These are phyloP conservation scores for Monopterus albus DNA, from an alignment of 2,113 vertebrate species.

Conservation along the genomic window DNA sequence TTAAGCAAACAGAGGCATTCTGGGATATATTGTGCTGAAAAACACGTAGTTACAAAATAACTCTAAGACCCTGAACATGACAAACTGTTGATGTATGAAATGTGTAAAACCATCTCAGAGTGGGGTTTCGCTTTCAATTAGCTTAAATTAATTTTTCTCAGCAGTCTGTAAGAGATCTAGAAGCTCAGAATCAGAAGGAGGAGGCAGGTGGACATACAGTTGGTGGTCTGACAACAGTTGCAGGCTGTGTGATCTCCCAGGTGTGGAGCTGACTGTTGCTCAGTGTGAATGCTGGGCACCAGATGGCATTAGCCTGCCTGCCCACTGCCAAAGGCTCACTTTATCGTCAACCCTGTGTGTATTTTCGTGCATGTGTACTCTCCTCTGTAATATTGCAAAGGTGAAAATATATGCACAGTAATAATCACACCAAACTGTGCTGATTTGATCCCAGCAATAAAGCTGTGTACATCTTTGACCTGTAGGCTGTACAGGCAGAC, in stretches of 20 bases:
- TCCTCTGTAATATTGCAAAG: conserved; percentile 24
- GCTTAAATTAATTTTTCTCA: background rate
- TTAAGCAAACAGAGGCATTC: background rate
- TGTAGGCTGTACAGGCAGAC: no score
- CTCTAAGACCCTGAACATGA: background rate
- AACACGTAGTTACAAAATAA: background rate
- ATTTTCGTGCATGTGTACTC: conserved; percentile 31
- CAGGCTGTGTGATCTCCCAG: conserved; percentile 66
- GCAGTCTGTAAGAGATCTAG: background rate
- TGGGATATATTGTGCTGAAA: background rate
- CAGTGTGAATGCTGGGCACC: conserved; percentile 67
- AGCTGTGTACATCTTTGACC: conserved; percentile 17
- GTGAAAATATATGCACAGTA: conserved; percentile 15
- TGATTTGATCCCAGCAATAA: conserved; percentile 38
- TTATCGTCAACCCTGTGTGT: conserved; percentile 46
- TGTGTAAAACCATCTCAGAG: background rate
- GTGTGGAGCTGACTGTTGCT: conserved; percentile 67
- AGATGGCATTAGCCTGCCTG: conserved; percentile 63
- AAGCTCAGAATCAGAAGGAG: conserved; percentile 9
- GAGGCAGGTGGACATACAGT: conserved; percentile 70
- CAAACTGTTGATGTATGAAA: background rate
- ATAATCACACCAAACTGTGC: conserved; percentile 44
- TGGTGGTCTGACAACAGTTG: conserved; percentile 66
- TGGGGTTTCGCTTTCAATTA: conserved; percentile 12
- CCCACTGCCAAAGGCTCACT: conserved; percentile 51